Percentiles rank a stretch among this genome's conserved stretches.
These are phyloP conservation scores for Psittacula echo DNA, from an alignment of 2,797 vertebrate genomes.

Conservation along the genomic window DNA sequence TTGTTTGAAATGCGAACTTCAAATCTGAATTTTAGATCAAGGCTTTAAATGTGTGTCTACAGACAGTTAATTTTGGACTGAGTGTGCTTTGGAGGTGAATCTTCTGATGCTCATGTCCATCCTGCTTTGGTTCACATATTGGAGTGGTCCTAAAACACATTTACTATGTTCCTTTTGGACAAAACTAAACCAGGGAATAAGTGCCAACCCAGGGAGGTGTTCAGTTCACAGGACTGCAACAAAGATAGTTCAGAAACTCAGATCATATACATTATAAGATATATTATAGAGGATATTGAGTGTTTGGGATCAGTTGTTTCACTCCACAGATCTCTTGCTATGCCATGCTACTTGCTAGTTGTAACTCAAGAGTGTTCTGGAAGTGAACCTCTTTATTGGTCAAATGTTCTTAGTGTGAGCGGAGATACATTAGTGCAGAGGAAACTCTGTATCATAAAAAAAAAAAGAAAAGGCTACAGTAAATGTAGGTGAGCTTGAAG, in stretches of 20 bases:
- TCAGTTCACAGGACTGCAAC: not conserved
- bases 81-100: not conserved
- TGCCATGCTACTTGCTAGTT: not conserved
- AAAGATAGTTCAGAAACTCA: not conserved
- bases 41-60: not conserved
- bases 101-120: not conserved
- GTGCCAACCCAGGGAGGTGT: not conserved
- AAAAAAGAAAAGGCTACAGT: not conserved
- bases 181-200: rapidly evolving
- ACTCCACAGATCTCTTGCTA: not conserved
- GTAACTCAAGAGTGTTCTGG: not conserved
- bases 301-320: not conserved
- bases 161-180: not conserved
- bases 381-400: not conserved
- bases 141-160: not conserved
- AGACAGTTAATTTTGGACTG: not conserved
- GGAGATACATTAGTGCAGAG: not conserved
- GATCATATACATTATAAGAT: not conserved
- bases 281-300: not conserved
- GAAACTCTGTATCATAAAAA: not conserved
- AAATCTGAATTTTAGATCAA: not conserved
- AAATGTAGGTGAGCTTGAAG: not conserved
- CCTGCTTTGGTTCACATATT: not conserved
- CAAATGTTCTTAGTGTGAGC: not conserved
- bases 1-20: not conserved